Percentiles rank a stretch among this genome's conserved stretches.
phyloP scores from a whole-genome alignment of 1,140 invertebrate species.

The Microplitis mediator region DNA sequence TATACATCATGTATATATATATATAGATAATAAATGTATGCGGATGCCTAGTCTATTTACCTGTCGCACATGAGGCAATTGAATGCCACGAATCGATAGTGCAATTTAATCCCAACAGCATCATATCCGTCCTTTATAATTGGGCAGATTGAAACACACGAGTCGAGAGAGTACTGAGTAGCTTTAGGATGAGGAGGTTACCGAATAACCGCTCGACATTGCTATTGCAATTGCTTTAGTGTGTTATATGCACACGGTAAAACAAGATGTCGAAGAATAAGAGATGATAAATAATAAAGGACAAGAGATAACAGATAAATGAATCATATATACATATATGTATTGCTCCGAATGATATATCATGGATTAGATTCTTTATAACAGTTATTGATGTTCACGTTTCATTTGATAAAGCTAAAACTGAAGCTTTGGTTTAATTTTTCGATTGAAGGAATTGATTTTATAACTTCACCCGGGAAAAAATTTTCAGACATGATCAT shows the following conservation, averaged over 20 bases:
- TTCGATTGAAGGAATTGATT: background rate
- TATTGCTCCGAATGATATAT: constrained; percentile 9
- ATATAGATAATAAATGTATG: constrained; percentile 9
- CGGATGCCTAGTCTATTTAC: background rate
- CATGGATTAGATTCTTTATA: constrained; percentile 15
- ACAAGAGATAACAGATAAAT: background rate
- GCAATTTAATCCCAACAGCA: constrained; percentile 13
- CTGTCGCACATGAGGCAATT: constrained; percentile 13
- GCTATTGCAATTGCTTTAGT: constrained; percentile 7
- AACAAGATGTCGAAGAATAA: background rate
- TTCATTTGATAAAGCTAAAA: background rate
- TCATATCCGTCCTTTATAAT: constrained; percentile 20
- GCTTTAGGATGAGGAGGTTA: background rate
- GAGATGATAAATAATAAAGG: no score
- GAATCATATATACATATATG: background rate
- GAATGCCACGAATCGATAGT: constrained; percentile 7
- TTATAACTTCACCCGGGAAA: background rate
- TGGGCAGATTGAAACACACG: constrained; percentile 19
- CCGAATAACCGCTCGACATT: background rate
- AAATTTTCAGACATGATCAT: no score
- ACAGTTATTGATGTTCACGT: constrained; percentile 2
- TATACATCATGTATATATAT: background rate
- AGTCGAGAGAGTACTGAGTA: background rate
- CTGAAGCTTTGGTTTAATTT: background rate
- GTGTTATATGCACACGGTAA: background rate